A percentile compares a stretch with the other conserved stretches of the same genome.
These are phyloP conservation scores for Sinodicranocentrus sp. DNA, from an alignment of 2,888 invertebrate species.

Conservation along the genomic window DNA sequence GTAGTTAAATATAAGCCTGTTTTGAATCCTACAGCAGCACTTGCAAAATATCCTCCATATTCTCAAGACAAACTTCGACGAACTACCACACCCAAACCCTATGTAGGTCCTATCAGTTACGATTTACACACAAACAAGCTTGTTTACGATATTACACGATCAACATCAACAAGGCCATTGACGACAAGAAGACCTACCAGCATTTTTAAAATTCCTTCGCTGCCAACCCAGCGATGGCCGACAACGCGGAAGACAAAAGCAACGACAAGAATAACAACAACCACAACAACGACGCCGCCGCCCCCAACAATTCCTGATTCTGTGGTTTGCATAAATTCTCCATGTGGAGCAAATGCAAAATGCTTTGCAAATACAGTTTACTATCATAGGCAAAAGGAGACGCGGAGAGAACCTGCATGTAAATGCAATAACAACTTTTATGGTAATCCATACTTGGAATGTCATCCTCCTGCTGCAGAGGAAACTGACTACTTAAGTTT, in stretches of 20 bases:
- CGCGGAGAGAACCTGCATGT: conserved; percentile 62
- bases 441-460: conserved; percentile 66
- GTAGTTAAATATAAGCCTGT: conserved; percentile 57
- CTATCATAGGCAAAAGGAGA: conserved; percentile 56
- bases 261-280: conserved; percentile 30
- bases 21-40: conserved; percentile 31
- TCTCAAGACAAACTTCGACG: background rate
- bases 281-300: conserved; percentile 53
- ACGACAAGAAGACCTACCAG: conserved; percentile 46
- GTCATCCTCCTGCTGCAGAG: conserved; percentile 43
- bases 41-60: conserved; percentile 28
- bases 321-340: conserved; percentile 60
- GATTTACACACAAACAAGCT: conserved; percentile 49
- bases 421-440: conserved; percentile 58
- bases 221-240: conserved; percentile 57
- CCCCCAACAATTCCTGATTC: conserved; percentile 62
- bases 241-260: conserved; percentile 22
- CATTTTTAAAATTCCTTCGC: conserved; percentile 50
- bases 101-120: conserved; percentile 52
- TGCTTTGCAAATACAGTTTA: conserved; percentile 64
- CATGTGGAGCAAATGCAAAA: conserved; percentile 67
- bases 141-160: conserved; percentile 39
- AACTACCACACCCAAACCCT: conserved; percentile 33
- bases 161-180: conserved; percentile 26
- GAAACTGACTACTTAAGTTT: conserved; percentile 59